Evolutionary conservation across 2,888 invertebrate genomes (phyloP), one percentile per base, ranked within the genome.

Genomic region (Chironomus tentans): DNA sequence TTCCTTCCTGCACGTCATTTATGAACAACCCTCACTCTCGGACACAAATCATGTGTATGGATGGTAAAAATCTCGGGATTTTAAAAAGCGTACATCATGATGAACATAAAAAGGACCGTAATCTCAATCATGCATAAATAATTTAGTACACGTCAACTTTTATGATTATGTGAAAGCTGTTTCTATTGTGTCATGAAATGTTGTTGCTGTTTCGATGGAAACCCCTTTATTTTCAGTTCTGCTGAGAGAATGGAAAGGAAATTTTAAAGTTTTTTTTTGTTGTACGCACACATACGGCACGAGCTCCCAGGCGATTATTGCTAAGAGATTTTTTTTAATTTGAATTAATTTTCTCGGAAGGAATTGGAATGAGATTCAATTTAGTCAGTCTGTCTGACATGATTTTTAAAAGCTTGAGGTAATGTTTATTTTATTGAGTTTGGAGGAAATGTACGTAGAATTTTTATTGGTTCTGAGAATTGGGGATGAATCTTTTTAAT

Each of bases 41-140:
- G 56, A 56, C 56, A 56, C 38, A 38, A 38, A 38, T 38, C 38
- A 38, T 38, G 38, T 38, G 10, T 7, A 56, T 50, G 50, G n/a
- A 50, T n/a, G n/a, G 18, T 7, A 50, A 15, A 56, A 56, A 56
- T 56, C 56, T 56, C 56, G 7, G 56, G 18, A 18, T 56, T 38
- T 38, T 38, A 38, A 38, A 38, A 38, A 38, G 38, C 38, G 38
- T 38, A 38, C 38, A 38, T 38, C 38, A 38, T 38, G 38, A 38
- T 38, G 38, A 38, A 38, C 38, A 38, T 38, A 38, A 38, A 38
- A 38, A 38, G 38, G 38, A 56, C 15, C 18, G 56, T 56, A 68
- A 68, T 46, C 38, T 15, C 68, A 46, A 28, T 68, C 68, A 68
- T 68, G 68, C 68, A 68, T 68, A 68, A 68, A 68, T 68, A 68